Evolutionary conservation across 2,113 vertebrate species (phyloP).

Genomic region (Gobiocypris rarus): DNA sequence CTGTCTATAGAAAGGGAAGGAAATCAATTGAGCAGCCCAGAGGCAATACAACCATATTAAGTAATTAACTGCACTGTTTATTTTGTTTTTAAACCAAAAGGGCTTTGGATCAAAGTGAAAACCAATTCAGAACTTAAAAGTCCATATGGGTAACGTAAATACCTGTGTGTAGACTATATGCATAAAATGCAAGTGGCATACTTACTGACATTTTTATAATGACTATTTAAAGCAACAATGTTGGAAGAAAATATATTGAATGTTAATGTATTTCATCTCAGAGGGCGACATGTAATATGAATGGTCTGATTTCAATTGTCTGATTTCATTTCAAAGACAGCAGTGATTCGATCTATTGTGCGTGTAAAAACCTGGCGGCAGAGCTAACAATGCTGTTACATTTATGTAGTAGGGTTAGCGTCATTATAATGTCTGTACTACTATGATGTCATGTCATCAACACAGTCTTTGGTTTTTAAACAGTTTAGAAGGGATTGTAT

Average conservation of each 20-base stretch:
- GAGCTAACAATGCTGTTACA: not conserved
- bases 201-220: slow-evolving; percentile 57
- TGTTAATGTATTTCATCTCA: slow-evolving; percentile 23
- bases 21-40: slow-evolving; percentile 39
- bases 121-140: slow-evolving; percentile 62
- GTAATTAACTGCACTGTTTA: slow-evolving; percentile 65
- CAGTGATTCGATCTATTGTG: not conserved
- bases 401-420: not conserved
- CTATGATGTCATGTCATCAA: slow-evolving; percentile 18
- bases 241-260: slow-evolving; percentile 27
- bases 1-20: slow-evolving; percentile 27
- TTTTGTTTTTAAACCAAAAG: slow-evolving; percentile 67
- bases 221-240: slow-evolving; percentile 47
- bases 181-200: slow-evolving; percentile 65
- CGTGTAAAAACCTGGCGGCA: not conserved
- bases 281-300: not conserved
- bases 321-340: slow-evolving; percentile 11
- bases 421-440: slow-evolving; percentile 15
- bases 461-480: not conserved
- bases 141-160: slow-evolving; percentile 74
- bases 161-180: slow-evolving; percentile 69
- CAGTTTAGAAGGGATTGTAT: not conserved
- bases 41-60: slow-evolving; percentile 61
- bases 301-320: not conserved
- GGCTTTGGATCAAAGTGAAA: slow-evolving; percentile 72